Evolutionary conservation across 2,113 vertebrate species (phyloP), one percentile per base, ranked within the genome.

Genomic region (Falcunculus frontatus): DNA sequence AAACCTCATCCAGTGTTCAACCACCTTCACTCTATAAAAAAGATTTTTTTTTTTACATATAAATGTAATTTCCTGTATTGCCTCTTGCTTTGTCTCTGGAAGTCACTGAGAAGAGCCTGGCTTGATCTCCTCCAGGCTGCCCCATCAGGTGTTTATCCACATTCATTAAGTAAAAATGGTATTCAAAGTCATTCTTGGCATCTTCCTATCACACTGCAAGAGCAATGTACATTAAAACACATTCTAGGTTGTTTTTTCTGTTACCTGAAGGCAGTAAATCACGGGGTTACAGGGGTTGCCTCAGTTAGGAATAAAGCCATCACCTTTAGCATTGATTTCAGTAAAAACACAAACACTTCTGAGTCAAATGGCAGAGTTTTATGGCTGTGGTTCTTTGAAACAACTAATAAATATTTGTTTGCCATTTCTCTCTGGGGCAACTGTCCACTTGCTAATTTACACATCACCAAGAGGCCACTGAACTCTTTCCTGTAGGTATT

Each of bases 401-500:
- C 64, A 93, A 94, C 90, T 87, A 81, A 90, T 86, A 96, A 95
- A 96, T 93, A 94, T 92, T 96, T 96, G 87, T 96, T 95, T 94
- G 95, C 95, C 92, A 89, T 95, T 95, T 80, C 90, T 96, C 88
- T 90, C 79, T 65, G 76, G 92, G 50, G 29, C 76, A 84, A 91
- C 80, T 93, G 95, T 95, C 92, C 86, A 60, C 60, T 92, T 56
- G 29, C 73, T 93, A 96, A 96, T 96, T 94, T 93, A 95, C 73
- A 68, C 76, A 78, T 80, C 64, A 46, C 85, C 92, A 49, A 88
- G 95, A 84, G 95, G 68, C 69, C 76, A 15, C 82, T 96, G 89
- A 93, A 84, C 76, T 44, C 77, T 68, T 93, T 78, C 76, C 73
- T 95, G 76, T 37, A 60, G 92, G 92, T 86, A 87, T 93, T 95